A percentile compares a stretch with the other conserved stretches of the same genome.
Evolutionary conservation across 2,888 invertebrate genomes (phyloP).

Genomic region (Lasioglossum oenotherae): DNA sequence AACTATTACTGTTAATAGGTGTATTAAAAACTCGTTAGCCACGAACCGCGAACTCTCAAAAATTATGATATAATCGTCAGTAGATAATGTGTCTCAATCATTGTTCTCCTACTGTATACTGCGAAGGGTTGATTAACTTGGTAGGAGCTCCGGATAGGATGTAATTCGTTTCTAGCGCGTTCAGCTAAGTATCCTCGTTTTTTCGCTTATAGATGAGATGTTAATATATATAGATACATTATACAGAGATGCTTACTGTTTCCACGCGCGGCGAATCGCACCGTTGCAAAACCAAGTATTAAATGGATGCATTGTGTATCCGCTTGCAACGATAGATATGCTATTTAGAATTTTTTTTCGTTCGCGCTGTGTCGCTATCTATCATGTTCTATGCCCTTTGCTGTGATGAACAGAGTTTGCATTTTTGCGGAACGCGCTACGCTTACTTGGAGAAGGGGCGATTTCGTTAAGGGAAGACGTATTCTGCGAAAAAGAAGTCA

Average conservation of each 20-base stretch:
- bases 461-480: not conserved
- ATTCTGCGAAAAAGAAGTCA: conserved; percentile 1
- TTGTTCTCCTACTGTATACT: not conserved
- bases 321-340: conserved; percentile 49
- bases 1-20: not conserved
- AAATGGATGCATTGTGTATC: conserved; percentile 42
- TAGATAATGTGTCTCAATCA: not conserved
- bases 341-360: conserved; percentile 23
- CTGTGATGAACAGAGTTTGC: conserved; percentile 57
- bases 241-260: conserved; percentile 51
- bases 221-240: conserved; percentile 49
- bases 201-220: conserved; percentile 53
- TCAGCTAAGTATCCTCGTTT: conserved; percentile 44
- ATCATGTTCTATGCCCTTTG: conserved; percentile 39
- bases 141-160: conserved; percentile 42
- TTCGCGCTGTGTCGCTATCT: not conserved
- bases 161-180: conserved; percentile 49
- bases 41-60: not conserved
- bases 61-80: not conserved
- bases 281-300: conserved; percentile 49
- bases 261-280: conserved; percentile 36
- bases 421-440: conserved; percentile 38
- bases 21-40: not conserved
- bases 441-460: conserved; percentile 20
- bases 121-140: conserved; percentile 23